Conservation (phyloP, 2,888 invertebrate genomes). For the Rhagonycha fulva region DNA sequence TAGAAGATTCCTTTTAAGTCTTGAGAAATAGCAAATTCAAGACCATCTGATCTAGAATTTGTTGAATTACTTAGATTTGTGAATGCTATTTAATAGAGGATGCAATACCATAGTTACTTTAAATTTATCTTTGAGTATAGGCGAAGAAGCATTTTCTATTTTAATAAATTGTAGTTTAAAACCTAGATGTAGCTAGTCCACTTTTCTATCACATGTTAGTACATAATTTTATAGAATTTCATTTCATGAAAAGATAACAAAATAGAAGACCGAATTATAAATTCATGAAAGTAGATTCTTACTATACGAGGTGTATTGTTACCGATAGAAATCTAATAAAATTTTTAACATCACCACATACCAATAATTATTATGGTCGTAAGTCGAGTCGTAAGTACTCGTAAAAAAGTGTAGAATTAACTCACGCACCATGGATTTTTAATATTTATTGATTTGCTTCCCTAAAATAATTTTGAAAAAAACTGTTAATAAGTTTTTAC, state of each 20-base stretch:
- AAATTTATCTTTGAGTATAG: background rate
- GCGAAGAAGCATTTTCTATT: background rate
- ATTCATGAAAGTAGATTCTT: background rate
- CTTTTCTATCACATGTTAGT: background rate
- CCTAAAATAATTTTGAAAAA: too few relatives aligned
- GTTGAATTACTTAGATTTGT: conserved; percentile 25
- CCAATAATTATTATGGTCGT: too few relatives aligned
- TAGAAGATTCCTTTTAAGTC: conserved; percentile 30
- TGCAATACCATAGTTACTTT: background rate
- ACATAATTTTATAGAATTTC: too few relatives aligned
- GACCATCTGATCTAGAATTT: conserved; percentile 30
- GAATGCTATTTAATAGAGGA: conserved; percentile 8
- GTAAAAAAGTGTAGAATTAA: too few relatives aligned
- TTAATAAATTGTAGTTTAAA: background rate
- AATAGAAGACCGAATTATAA: background rate
- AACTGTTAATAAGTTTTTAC: too few relatives aligned
- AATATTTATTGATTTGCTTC: too few relatives aligned
- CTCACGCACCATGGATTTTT: too few relatives aligned
- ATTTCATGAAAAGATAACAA: background rate
- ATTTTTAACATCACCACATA: too few relatives aligned
- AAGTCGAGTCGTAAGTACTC: too few relatives aligned
- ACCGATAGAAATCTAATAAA: too few relatives aligned
- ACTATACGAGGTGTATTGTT: too few relatives aligned
- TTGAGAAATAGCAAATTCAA: conserved; percentile 30
- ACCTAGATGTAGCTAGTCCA: background rate